phyloP scores from a whole-genome alignment of 1,140 invertebrate species.

The Rhopalosiphum maidis region DNA sequence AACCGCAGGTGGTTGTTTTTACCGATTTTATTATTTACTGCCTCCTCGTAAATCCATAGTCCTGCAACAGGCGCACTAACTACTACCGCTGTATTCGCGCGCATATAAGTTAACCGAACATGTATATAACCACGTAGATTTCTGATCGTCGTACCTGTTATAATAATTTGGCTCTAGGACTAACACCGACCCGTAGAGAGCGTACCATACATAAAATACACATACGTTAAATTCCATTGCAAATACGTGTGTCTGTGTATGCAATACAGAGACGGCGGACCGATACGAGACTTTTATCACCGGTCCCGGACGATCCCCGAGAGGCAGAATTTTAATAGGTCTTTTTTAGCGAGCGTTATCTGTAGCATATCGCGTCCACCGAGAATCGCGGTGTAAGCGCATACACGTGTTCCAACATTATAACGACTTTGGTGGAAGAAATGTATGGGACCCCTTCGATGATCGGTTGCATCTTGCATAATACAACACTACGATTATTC shows the following conservation, averaged over 20 bases:
- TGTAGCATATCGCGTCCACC: background rate
- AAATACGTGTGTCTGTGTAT: no score
- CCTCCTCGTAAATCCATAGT: background rate
- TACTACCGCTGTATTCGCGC: background rate
- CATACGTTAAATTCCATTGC: no score
- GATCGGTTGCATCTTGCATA: background rate
- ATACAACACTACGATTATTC: background rate
- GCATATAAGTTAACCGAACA: background rate
- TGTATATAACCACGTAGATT: background rate
- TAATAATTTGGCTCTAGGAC: background rate
- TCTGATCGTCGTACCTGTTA: background rate
- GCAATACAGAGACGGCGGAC: background rate
- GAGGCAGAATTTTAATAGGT: background rate
- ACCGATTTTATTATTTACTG: background rate
- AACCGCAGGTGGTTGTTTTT: conserved; percentile 31
- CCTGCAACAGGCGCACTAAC: background rate
- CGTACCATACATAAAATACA: background rate
- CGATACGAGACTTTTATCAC: background rate
- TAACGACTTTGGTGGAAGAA: background rate
- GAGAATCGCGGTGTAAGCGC: background rate
- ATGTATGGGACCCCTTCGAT: background rate
- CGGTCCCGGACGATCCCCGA: background rate
- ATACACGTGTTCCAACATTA: background rate
- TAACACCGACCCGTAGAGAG: background rate
- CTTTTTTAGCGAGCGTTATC: background rate